Conservation (phyloP, 2,113 vertebrate species). For the Girardinichthys multiradiatus region DNA sequence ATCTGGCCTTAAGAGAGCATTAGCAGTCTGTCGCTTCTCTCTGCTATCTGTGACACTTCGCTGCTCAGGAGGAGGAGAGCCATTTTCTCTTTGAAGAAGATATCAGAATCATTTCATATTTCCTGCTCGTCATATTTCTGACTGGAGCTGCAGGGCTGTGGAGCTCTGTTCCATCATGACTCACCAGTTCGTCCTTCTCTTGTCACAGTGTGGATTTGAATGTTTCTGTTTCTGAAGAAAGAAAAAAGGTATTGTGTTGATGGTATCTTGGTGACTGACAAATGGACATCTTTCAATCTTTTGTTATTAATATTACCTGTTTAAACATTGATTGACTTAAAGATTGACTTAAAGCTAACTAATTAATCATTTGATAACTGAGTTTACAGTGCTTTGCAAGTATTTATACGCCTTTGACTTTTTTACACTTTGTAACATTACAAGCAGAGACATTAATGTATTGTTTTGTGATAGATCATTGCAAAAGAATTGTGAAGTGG, state of each 20-base stretch:
- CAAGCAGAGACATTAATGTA: too few relatives aligned
- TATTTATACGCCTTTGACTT: too few relatives aligned
- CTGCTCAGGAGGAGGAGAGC: conserved; percentile 37
- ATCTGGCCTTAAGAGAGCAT: conserved; percentile 46
- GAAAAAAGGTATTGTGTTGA: background rate
- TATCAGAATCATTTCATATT: conserved; percentile 54
- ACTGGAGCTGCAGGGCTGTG: conserved; percentile 23
- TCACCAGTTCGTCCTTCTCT: background rate
- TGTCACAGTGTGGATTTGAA: background rate
- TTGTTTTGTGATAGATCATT: too few relatives aligned
- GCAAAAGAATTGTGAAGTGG: too few relatives aligned
- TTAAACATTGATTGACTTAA: background rate
- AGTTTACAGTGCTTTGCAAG: too few relatives aligned
- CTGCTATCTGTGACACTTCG: conserved; percentile 52
- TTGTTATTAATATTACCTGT: background rate
- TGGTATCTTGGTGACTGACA: background rate
- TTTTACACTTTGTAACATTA: too few relatives aligned
- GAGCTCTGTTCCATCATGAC: conserved; percentile 24
- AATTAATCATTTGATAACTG: too few relatives aligned
- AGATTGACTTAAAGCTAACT: background rate
- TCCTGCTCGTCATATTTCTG: conserved; percentile 48
- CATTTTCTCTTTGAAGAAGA: conserved; percentile 61
- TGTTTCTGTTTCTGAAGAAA: background rate
- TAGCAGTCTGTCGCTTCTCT: conserved; percentile 38
- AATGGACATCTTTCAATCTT: background rate